These are phyloP conservation scores for Cololabis saira DNA, from an alignment of 2,113 vertebrate genomes.

Conservation along the genomic window DNA sequence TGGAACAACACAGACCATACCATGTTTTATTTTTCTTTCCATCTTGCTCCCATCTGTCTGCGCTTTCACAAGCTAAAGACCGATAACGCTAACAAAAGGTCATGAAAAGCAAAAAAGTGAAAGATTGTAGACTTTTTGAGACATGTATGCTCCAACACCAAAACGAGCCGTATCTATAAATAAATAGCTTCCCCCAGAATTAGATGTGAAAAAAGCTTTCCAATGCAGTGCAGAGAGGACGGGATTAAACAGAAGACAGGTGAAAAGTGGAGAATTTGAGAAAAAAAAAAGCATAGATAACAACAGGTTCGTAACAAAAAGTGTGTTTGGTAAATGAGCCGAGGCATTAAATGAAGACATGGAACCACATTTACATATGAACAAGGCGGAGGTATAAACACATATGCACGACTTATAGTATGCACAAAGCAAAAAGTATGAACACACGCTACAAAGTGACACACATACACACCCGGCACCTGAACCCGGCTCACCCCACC, in stretches of 20 bases:
- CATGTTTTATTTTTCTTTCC: too few relatives aligned
- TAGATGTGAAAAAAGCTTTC: constrained; percentile 49
- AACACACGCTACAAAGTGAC: background rate
- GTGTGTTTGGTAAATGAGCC: constrained; percentile 8
- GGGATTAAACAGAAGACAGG: constrained; percentile 41
- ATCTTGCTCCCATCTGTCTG: too few relatives aligned
- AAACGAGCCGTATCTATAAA: constrained; percentile 44
- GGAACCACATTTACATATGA: constrained; percentile 60
- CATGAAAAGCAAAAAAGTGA: too few relatives aligned
- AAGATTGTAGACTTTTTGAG: too few relatives aligned
- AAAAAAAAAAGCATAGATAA: constrained; percentile 32
- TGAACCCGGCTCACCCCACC: constrained; percentile 40
- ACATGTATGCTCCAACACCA: constrained; percentile 10
- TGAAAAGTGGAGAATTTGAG: constrained; percentile 2
- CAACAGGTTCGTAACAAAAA: constrained; percentile 4
- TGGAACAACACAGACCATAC: too few relatives aligned
- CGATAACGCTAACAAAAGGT: too few relatives aligned
- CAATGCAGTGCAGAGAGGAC: constrained; percentile 3
- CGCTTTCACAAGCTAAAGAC: too few relatives aligned
- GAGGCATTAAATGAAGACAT: constrained; percentile 39
- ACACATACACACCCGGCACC: constrained; percentile 24
- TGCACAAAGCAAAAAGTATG: background rate
- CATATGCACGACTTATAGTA: constrained; percentile 9
- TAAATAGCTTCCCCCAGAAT: constrained; percentile 37
- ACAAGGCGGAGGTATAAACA: constrained; percentile 36